Percentiles rank a stretch among this genome's conserved stretches.
Evolutionary conservation across 1,140 invertebrate genomes (phyloP).

Genomic region (Ditylenchus dipsaci): DNA sequence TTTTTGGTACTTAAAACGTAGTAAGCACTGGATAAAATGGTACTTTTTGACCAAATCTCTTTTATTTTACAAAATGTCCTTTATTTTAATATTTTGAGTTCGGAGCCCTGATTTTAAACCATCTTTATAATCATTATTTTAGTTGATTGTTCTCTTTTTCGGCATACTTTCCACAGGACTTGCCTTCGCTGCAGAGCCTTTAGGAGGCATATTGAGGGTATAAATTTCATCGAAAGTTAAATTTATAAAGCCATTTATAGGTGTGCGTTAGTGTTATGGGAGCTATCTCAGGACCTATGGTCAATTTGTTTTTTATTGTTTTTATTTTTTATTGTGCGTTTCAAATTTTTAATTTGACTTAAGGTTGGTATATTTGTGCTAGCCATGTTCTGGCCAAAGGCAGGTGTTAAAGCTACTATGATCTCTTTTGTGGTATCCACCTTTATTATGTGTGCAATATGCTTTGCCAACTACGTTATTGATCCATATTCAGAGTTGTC

Average conservation of each 20-base stretch:
- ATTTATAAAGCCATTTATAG: neutral
- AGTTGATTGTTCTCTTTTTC: neutral
- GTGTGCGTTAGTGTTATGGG: neutral
- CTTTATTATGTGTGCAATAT: neutral
- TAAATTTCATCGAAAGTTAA: neutral
- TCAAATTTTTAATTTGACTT: neutral
- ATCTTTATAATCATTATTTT: neutral
- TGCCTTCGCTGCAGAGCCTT: neutral
- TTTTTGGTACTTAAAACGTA: too few relatives aligned
- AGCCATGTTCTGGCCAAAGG: conserved; percentile 1
- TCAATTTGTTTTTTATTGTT: neutral
- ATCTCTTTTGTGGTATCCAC: neutral
- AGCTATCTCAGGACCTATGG: neutral
- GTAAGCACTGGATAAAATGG: too few relatives aligned
- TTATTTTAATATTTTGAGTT: too few relatives aligned
- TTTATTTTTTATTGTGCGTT: neutral
- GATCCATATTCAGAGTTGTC: neutral
- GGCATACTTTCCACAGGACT: neutral
- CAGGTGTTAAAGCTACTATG: neutral
- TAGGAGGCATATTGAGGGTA: neutral
- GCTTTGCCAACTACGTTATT: neutral
- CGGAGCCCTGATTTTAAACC: too few relatives aligned
- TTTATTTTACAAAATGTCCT: too few relatives aligned
- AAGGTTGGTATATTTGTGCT: neutral
- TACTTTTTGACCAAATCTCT: too few relatives aligned